Percentiles rank a stretch among this genome's conserved stretches.
phyloP scores from a whole-genome alignment of 2,113 vertebrate species.

The Ammodytes marinus region DNA sequence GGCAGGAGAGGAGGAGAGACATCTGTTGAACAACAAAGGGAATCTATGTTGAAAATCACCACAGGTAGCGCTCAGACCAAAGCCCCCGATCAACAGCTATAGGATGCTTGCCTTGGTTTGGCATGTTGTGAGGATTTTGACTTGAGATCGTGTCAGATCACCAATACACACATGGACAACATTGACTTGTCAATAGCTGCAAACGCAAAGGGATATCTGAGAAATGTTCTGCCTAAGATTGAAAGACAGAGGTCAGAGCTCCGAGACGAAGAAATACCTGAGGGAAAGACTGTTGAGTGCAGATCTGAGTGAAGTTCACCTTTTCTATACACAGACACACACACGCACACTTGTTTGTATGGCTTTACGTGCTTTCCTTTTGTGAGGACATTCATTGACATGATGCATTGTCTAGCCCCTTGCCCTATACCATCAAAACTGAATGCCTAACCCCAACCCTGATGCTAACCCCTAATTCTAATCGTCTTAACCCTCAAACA shows the following conservation, averaged over 20 bases:
- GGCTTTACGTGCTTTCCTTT: too few relatives aligned
- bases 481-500: too few relatives aligned
- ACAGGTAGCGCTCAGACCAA: slow-evolving; percentile 45
- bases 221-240: slow-evolving; percentile 10
- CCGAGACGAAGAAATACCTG: slow-evolving; percentile 21
- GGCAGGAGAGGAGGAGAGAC: slow-evolving; percentile 23
- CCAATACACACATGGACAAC: background rate
- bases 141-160: slow-evolving; percentile 16
- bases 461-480: too few relatives aligned
- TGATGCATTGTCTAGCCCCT: too few relatives aligned
- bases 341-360: background rate
- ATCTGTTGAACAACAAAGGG: slow-evolving; percentile 62
- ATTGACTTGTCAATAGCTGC: background rate
- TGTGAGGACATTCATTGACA: too few relatives aligned
- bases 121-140: background rate
- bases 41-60: slow-evolving; percentile 61
- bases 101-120: slow-evolving; percentile 32
- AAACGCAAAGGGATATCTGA: slow-evolving; percentile 30
- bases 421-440: too few relatives aligned
- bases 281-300: slow-evolving; percentile 32
- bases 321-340: background rate
- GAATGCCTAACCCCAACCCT: too few relatives aligned
- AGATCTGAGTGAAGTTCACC: slow-evolving; percentile 36
- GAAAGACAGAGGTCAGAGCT: slow-evolving; percentile 38
- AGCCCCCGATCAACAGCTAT: slow-evolving; percentile 46